Evolutionary conservation across 2,888 invertebrate species (phyloP).

Genomic region (Phorcus lineatus): DNA sequence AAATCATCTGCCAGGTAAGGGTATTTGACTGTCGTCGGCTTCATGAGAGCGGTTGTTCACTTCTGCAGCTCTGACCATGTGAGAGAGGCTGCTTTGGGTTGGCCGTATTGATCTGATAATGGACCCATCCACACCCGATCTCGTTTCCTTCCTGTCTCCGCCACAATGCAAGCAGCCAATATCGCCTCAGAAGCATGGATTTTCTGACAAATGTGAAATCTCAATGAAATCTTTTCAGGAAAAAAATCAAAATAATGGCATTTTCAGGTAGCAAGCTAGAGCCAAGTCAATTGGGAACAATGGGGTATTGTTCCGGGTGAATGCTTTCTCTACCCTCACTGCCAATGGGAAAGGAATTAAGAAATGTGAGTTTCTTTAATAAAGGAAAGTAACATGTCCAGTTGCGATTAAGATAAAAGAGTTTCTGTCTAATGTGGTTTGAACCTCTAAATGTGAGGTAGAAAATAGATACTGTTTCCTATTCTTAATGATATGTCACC

Average conservation of each 20-base stretch:
- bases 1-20: no score
- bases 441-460: no score
- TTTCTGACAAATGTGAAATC: conserved; percentile 25
- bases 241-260: conserved; percentile 23
- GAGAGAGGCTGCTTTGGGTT: no score
- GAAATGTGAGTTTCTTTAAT: not conserved
- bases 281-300: conserved; percentile 17
- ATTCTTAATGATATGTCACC: no score
- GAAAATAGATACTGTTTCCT: no score
- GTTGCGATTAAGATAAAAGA: no score
- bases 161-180: conserved; percentile 20
- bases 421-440: no score
- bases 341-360: not conserved
- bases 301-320: conserved; percentile 9
- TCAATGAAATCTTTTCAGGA: conserved; percentile 23
- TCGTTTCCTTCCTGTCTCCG: conserved; percentile 14
- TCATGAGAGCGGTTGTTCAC: no score
- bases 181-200: conserved; percentile 23
- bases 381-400: no score
- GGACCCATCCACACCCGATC: conserved; percentile 25
- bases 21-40: no score
- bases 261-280: conserved; percentile 20
- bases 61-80: no score
- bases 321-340: not conserved
- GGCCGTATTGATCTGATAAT: conserved; percentile 14